A percentile compares a stretch with the other conserved stretches of the same genome.
Evolutionary conservation across 2,797 vertebrate genomes (phyloP).

Genomic region (Microctenopoma steveboyesi): DNA sequence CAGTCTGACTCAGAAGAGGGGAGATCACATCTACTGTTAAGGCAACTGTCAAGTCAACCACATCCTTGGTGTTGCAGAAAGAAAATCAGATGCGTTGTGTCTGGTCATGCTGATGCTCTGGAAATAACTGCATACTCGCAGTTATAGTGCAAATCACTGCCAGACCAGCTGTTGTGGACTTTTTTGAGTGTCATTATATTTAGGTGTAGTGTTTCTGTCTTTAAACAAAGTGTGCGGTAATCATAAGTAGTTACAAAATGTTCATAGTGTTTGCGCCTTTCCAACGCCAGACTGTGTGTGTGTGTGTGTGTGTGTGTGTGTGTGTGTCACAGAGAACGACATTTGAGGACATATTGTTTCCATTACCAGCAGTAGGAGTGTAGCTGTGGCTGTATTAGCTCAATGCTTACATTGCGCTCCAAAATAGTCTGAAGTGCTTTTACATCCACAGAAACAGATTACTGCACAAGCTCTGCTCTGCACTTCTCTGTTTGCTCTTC

Average conservation of each 20-base stretch:
- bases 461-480: not conserved
- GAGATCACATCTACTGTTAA: conserved; percentile 17
- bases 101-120: not conserved
- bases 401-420: not conserved
- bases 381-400: not conserved
- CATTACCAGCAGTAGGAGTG: not conserved
- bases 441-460: not conserved
- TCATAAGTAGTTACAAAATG: not conserved
- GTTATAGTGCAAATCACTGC: not conserved
- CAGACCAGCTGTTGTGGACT: not conserved
- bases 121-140: not conserved
- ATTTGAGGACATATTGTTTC: not conserved
- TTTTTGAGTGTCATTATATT: not conserved
- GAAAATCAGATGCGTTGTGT: conserved; percentile 12
- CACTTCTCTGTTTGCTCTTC: not conserved
- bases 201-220: not conserved
- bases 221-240: not conserved
- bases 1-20: not conserved
- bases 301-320: conserved; percentile 9
- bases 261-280: not conserved
- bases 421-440: not conserved
- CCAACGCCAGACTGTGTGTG: not conserved
- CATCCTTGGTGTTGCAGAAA: conserved; percentile 46
- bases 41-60: conserved; percentile 52
- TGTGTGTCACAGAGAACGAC: conserved; percentile 12